These are phyloP conservation scores for Hyla sarda DNA, from an alignment of 2,113 vertebrate species.

Conservation along the genomic window DNA sequence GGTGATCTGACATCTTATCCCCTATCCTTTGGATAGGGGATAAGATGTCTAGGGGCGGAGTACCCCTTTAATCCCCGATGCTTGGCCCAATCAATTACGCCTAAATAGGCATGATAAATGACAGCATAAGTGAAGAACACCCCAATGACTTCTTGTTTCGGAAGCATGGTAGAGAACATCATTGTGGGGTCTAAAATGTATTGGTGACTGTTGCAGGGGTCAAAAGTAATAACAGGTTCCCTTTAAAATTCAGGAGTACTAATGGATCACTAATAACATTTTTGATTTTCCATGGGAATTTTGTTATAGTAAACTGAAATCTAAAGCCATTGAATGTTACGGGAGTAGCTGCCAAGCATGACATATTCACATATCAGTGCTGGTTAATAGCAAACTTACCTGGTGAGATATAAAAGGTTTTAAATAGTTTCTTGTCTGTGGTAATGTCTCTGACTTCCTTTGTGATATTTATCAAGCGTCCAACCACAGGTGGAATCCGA, in stretches of 20 bases:
- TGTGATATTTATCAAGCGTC: constrained; percentile 78
- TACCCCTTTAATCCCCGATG: too few relatives aligned
- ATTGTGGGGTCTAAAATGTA: too few relatives aligned
- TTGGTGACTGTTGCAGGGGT: too few relatives aligned
- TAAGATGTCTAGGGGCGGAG: too few relatives aligned
- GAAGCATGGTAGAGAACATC: too few relatives aligned
- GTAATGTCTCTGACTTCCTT: constrained; percentile 83
- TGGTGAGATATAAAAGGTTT: constrained; percentile 84
- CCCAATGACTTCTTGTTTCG: too few relatives aligned
- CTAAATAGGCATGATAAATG: too few relatives aligned
- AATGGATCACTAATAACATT: background rate
- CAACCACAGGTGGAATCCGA: constrained; percentile 78
- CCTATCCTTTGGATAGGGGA: too few relatives aligned
- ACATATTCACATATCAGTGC: background rate
- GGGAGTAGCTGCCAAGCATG: background rate
- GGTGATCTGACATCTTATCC: too few relatives aligned
- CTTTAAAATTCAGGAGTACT: background rate
- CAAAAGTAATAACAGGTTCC: too few relatives aligned
- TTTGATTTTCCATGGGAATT: background rate
- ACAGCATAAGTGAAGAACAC: too few relatives aligned
- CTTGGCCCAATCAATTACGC: too few relatives aligned
- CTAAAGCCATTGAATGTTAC: background rate
- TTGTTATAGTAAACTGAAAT: background rate
- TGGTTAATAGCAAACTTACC: constrained; percentile 65
- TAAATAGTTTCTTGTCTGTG: constrained; percentile 79